These are phyloP conservation scores for Allolobophora icterica DNA, from an alignment of 2,888 invertebrate species.

Conservation along the genomic window DNA sequence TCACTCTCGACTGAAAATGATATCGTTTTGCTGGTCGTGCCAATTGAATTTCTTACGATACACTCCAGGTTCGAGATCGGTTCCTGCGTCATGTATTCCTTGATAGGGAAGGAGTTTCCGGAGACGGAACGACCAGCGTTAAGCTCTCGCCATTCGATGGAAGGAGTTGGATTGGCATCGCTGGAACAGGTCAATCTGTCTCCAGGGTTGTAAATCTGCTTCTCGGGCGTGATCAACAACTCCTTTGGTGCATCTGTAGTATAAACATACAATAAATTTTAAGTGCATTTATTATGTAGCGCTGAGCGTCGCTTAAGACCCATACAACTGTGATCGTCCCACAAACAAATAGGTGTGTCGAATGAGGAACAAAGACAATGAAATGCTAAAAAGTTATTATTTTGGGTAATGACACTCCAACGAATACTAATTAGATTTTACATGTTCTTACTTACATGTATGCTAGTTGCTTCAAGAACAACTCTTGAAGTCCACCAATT, in stretches of 20 bases:
- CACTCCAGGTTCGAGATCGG: not conserved
- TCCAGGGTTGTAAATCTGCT: constrained; percentile 8
- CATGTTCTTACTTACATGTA: no score
- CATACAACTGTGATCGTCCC: not conserved
- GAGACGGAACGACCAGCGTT: not conserved
- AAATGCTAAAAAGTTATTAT: no score
- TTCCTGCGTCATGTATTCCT: constrained; percentile 17
- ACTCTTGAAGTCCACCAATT: no score
- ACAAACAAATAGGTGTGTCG: not conserved
- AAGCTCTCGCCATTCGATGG: not conserved
- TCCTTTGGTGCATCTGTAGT: not conserved
- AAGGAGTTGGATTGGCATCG: constrained; percentile 1
- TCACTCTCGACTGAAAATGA: not conserved
- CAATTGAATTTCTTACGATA: not conserved
- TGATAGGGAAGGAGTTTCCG: not conserved
- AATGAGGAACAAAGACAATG: not conserved
- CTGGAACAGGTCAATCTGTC: not conserved
- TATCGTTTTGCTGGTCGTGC: not conserved
- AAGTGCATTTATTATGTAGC: no score
- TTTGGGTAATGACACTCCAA: no score
- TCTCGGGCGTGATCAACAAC: not conserved
- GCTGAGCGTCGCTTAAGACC: no score
- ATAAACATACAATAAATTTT: no score
- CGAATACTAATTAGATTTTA: no score
- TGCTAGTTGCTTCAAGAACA: no score